Conservation (phyloP, 2,113 vertebrate species). For the Callionymus lyra region DNA sequence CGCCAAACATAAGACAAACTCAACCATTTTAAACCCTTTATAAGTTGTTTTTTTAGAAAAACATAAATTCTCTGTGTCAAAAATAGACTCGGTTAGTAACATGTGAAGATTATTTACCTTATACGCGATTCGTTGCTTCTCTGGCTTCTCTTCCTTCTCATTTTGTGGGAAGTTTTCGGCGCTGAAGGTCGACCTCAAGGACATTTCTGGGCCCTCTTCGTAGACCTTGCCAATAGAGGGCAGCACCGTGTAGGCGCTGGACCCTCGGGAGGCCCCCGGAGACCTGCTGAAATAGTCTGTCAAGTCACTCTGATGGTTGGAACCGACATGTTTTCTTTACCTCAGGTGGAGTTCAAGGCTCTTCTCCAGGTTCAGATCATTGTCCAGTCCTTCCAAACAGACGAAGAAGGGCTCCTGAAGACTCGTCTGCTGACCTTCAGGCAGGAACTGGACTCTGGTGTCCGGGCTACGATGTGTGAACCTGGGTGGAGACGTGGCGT, state of each 20-base stretch:
- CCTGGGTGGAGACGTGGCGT: constrained; percentile 10
- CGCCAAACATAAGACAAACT: too few species aligned
- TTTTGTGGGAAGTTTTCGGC: constrained; percentile 33
- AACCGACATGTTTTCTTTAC: too few species aligned
- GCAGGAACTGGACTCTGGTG: constrained; percentile 3
- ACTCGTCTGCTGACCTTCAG: constrained; percentile 1
- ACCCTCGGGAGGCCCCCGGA: constrained; percentile 15
- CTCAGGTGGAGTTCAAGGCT: neutral
- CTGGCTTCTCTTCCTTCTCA: too few species aligned
- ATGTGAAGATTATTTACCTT: too few species aligned
- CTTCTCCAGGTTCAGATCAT: constrained; percentile 5
- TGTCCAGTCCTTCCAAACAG: neutral
- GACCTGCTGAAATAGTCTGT: too few species aligned
- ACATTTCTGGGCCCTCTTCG: too few species aligned
- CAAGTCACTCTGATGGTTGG: too few species aligned
- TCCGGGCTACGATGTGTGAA: constrained; percentile 1
- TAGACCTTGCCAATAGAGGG: constrained; percentile 52
- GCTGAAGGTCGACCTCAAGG: constrained; percentile 9
- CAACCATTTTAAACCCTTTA: too few species aligned
- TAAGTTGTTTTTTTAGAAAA: too few species aligned
- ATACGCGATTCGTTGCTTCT: too few species aligned
- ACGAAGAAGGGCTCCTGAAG: neutral
- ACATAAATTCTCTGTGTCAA: too few species aligned
- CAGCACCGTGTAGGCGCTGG: constrained; percentile 38
- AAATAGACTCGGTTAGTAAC: too few species aligned